Conservation (phyloP, 1,140 invertebrate genomes). For the honey bee (Apis mellifera) region Amel_HAv3.1 CM009937.2:12000501-12001000, state of each 20-base stretch:
- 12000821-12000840: neutral
- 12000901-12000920: too few relatives aligned
- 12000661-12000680: too few relatives aligned
- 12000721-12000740: too few relatives aligned
- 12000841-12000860: constrained; percentile 1
- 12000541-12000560: too few relatives aligned
- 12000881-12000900: neutral
- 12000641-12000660: too few relatives aligned
- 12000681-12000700: too few relatives aligned
- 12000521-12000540: too few relatives aligned
- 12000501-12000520: too few relatives aligned
- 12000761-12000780: neutral
- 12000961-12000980: constrained; percentile 27
- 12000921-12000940: constrained; percentile 23
- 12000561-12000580: too few relatives aligned
- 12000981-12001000: constrained; percentile 56
- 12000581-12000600: too few relatives aligned
- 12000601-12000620: too few relatives aligned
- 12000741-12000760: neutral
- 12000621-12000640: too few relatives aligned
- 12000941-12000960: constrained; percentile 33
- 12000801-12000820: neutral
- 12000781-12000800: neutral
- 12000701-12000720: neutral
- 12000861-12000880: neutral